Evolutionary conservation across 2,797 vertebrate species (phyloP).

Genomic region (Acipenser ruthenus): DNA sequence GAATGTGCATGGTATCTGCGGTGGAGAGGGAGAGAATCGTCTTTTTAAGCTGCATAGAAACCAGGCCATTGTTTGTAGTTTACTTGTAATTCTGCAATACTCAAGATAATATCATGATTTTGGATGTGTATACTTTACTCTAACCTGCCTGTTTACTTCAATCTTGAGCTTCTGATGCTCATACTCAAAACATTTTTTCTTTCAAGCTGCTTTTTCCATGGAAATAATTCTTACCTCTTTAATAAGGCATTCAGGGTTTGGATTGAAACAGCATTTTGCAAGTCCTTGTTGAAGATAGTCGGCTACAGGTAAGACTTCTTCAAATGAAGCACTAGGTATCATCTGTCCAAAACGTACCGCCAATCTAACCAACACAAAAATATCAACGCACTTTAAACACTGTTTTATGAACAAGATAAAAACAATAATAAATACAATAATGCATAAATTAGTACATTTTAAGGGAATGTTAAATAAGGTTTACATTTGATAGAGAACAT

Average conservation of each 20-base stretch:
- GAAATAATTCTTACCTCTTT: constrained; percentile 21
- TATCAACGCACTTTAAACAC: neutral
- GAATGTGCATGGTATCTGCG: too few species aligned
- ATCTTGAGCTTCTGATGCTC: neutral
- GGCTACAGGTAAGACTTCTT: constrained; percentile 47
- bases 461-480: too few species aligned
- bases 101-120: too few species aligned
- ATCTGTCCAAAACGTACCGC: constrained; percentile 25
- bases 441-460: too few species aligned
- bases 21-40: too few species aligned
- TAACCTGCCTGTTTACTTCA: neutral
- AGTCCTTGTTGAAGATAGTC: constrained; percentile 39
- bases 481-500: too few species aligned
- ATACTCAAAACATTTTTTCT: neutral
- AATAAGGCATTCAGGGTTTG: constrained; percentile 21
- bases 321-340: constrained; percentile 37
- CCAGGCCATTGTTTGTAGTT: too few species aligned
- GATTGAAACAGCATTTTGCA: constrained; percentile 49
- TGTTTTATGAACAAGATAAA: neutral
- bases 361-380: constrained; percentile 18
- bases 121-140: too few species aligned
- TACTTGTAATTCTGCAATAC: too few species aligned
- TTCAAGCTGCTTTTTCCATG: neutral
- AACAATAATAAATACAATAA: neutral
- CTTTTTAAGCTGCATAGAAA: too few species aligned